Conservation (phyloP, 2,797 vertebrate genomes). For the Centropyge bicolor region DNA sequence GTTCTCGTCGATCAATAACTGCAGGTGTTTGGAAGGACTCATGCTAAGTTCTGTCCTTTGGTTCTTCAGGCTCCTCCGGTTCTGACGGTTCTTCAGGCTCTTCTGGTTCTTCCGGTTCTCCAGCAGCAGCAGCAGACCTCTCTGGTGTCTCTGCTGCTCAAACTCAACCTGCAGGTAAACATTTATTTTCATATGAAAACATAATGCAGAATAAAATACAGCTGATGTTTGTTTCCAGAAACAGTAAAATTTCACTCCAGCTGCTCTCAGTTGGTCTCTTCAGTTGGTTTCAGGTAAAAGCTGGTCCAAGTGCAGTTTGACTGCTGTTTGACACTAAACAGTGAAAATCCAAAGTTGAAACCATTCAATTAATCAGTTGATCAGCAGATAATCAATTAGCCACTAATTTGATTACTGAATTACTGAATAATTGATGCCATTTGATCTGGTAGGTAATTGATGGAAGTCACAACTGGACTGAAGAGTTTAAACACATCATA, state of each 20-base stretch:
- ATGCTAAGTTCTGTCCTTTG: neutral
- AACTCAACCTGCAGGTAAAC: conserved; percentile 46
- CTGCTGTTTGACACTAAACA: too few species aligned
- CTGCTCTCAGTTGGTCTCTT: neutral
- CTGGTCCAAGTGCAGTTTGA: too few species aligned
- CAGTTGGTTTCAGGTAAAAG: neutral
- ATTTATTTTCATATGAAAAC: neutral
- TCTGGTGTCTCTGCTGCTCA: conserved; percentile 31
- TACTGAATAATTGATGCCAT: too few species aligned
- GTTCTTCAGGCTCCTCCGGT: conserved; percentile 16
- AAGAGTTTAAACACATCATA: too few species aligned
- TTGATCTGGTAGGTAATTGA: too few species aligned
- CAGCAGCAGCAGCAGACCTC: conserved; percentile 25
- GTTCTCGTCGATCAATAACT: neutral
- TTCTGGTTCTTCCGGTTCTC: conserved; percentile 5
- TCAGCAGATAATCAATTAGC: too few species aligned
- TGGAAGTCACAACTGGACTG: too few species aligned
- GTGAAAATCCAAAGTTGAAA: neutral
- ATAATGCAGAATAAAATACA: neutral
- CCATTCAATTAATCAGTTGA: neutral
- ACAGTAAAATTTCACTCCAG: conserved; percentile 23
- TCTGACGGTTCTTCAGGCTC: conserved; percentile 16
- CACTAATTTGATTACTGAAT: too few species aligned
- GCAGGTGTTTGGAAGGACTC: neutral
- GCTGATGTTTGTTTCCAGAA: neutral